These are phyloP conservation scores for Drosophila cardini DNA, from an alignment of 1,140 invertebrate genomes.

Conservation along the genomic window DNA sequence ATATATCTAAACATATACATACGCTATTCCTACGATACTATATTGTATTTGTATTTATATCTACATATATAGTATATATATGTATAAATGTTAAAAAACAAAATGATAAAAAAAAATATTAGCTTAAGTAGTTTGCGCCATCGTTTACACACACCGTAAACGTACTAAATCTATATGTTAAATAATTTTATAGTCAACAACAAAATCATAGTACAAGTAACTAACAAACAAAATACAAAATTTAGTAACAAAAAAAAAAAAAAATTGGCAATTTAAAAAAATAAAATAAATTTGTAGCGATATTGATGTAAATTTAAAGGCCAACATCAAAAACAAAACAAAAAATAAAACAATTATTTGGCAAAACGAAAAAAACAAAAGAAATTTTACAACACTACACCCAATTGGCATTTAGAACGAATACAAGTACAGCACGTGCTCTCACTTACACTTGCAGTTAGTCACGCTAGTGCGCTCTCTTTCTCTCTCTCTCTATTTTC, in stretches of 20 bases:
- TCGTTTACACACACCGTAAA: slow-evolving; percentile 68
- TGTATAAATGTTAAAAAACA: slow-evolving; percentile 58
- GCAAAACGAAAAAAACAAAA: slow-evolving; percentile 43
- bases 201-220: slow-evolving; percentile 65
- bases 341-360: slow-evolving; percentile 65
- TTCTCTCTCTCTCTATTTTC: slow-evolving; percentile 31
- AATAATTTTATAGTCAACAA: slow-evolving; percentile 69
- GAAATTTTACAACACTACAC: slow-evolving; percentile 29
- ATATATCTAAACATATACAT: slow-evolving; percentile 38
- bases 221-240: slow-evolving; percentile 56
- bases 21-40: slow-evolving; percentile 57
- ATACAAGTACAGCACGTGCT: slow-evolving; percentile 10
- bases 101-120: slow-evolving; percentile 46
- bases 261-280: slow-evolving; percentile 54
- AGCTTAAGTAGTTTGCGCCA: slow-evolving; percentile 64
- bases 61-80: too few relatives aligned
- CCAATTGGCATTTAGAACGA: too few relatives aligned
- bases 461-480: slow-evolving; percentile 38
- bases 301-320: slow-evolving; percentile 59
- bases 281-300: slow-evolving; percentile 38
- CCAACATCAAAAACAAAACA: slow-evolving; percentile 51
- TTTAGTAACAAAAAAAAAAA: slow-evolving; percentile 33
- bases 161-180: slow-evolving; percentile 73
- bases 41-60: slow-evolving; percentile 55
- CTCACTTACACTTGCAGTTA: neutral